Percentiles rank a stretch among this genome's conserved stretches.
Evolutionary conservation across 1,140 invertebrate genomes (phyloP).

Genomic region (Megalopta genalis): DNA sequence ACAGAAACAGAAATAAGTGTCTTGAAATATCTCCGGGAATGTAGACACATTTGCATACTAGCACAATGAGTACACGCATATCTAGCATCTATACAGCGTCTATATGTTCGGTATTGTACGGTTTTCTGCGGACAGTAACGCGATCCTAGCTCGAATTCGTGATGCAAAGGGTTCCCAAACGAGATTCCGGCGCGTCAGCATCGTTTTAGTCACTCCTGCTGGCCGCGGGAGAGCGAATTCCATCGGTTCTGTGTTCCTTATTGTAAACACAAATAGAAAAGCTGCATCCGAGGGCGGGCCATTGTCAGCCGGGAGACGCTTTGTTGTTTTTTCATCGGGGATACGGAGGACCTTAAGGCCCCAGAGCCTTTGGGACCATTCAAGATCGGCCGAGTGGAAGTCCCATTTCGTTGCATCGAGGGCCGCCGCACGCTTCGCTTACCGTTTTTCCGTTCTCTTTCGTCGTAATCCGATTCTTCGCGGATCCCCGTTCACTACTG

Average conservation of each 20-base stretch:
- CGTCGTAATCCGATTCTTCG: conserved; percentile 55
- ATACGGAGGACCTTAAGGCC: conserved; percentile 50
- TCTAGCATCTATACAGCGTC: too few relatives aligned
- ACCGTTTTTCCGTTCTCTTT: conserved; percentile 29
- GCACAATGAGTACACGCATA: too few relatives aligned
- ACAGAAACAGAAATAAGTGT: too few relatives aligned
- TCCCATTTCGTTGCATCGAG: conserved; percentile 66
- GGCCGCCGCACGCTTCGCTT: neutral
- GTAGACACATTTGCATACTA: too few relatives aligned
- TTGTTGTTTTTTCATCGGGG: conserved; percentile 74
- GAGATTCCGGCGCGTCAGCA: neutral
- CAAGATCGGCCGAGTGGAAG: conserved; percentile 72
- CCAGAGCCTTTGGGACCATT: conserved; percentile 66
- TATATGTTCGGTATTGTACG: neutral
- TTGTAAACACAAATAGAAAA: conserved; percentile 55
- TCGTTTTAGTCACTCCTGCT: conserved; percentile 5
- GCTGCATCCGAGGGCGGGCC: conserved; percentile 30
- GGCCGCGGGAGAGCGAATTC: conserved; percentile 3
- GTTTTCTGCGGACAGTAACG: neutral
- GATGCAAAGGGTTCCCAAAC: neutral
- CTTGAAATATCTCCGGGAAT: too few relatives aligned
- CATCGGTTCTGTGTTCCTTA: conserved; percentile 16
- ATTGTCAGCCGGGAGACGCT: conserved; percentile 62
- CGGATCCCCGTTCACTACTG: conserved; percentile 9
- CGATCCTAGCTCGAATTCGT: neutral